Base-by-base conservation (phyloP, 2,113 vertebrate genomes). In the Uropsilus gracilis region DNA sequence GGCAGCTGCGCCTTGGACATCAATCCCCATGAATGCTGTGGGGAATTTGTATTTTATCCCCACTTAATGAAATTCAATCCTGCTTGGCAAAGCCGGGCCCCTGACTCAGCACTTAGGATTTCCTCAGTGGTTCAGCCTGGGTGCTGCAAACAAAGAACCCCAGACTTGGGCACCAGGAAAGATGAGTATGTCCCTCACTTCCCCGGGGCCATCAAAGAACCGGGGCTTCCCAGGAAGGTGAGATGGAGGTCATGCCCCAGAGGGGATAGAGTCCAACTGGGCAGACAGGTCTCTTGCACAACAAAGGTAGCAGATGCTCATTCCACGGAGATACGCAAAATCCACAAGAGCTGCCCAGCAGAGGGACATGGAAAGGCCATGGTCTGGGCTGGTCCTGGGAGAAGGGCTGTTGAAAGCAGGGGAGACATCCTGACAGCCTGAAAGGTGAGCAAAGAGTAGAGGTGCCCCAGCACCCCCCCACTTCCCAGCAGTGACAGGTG, bases 51-150 rank as follows among this genome's bases (percentile, higher is more conserved):
- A 34, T 94, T 89, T 69, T 80, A 77, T 53, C 75, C 86, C 86
- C 78, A 80, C 92, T 91, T 92, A 92, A 86, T 93, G 90, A 92
- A 82, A 84, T 73, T 66, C 82, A 46, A 3, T 53, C 78, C 61
- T 53, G 32, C 87, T 42, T 73, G 68, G 89, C 86, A 80, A 71
- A 34, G 69, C 14, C 0, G 72, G 82, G 73, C 4, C 89, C 91
- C 95, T 97, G 96, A 97, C 93, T 97, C 96, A 97, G 96, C 96
- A 95, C 24, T 48, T 91, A 93, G 93, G 95, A 46, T 96, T 86
- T 94, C 94, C 86, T 95, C 39, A 0, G 28, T 26, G 2, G 57
- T 55, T 86, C 86, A 63, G 61, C 86, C 50, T 0, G 0, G 86
- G 66, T 13, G 48, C 71, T 6, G 2, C 53, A 59, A 64, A 95